Evolutionary conservation across 2,888 invertebrate species (phyloP), one percentile per base, ranked within the genome.

Genomic region (Pasiphila rectangulata): DNA sequence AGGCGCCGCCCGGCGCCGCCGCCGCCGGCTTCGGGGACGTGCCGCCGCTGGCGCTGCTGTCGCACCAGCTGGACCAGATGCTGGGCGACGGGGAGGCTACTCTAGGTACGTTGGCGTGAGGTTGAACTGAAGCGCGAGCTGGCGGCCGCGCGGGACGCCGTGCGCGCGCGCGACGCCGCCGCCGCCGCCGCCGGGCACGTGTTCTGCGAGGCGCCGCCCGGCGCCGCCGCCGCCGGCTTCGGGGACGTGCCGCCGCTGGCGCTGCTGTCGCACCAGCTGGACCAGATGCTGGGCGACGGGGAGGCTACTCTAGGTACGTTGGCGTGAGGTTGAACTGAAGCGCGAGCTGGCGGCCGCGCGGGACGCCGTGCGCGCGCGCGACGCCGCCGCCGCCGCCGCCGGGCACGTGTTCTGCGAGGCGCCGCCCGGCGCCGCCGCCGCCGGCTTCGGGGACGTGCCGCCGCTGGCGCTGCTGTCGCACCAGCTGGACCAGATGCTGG

Each of bases 91-190:
- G 90, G 6, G 91, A 91, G 61, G 91, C 83, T 23, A 83, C 86
- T 46, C 73, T 86, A 0, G 85, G 85, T n/a, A n/a, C n/a, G n/a
- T 84, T 56, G 60, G 15, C 38, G 7, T 3, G 3, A 10, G 5
- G 6, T 10, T 17, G 16, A 20, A 34, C 19, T 5, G 25, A n/a
- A 97, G 76, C 90, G 94, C 65, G 94, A 94, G 68, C 89, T 93
- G 66, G 89, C 92, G 51, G 92, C 92, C 72, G 92, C 94, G 47
- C 73, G 85, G 4, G 83, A 72, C 61, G 96, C 97, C 69, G 90
- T 98, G 59, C 92, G 92, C 51, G 96, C 98, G 79, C 91, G 98
- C 43, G 98, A 98, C 87, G 91, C 93, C 57, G 92, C 99, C 60
- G 86, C 83, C 75, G 93, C 61, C 78, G 96, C 95, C 75, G 95